Percentiles rank a stretch among this genome's conserved stretches.
These are phyloP conservation scores for Trematomus loennbergii DNA, from an alignment of 2,113 vertebrate genomes.

Conservation along the genomic window DNA sequence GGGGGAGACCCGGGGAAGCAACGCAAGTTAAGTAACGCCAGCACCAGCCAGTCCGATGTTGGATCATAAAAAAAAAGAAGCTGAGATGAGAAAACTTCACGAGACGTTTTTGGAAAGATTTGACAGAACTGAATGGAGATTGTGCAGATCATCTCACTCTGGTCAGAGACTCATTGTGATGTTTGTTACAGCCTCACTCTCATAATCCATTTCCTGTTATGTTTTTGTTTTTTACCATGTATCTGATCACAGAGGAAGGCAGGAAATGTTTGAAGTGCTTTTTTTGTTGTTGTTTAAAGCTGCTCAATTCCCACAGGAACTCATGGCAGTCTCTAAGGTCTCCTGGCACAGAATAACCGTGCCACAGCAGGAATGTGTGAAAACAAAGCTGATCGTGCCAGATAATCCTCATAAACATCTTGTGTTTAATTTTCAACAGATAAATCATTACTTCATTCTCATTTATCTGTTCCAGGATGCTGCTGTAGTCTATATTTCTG, in stretches of 20 bases:
- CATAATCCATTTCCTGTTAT: conserved; percentile 39
- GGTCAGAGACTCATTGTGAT: background rate
- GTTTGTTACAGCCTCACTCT: conserved; percentile 21
- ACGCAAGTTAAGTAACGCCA: conserved; percentile 78
- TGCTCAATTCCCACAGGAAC: conserved; percentile 57
- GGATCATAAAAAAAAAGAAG: conserved; percentile 65
- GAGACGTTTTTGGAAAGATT: conserved; percentile 1
- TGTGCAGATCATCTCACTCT: conserved; percentile 1
- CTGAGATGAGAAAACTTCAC: background rate
- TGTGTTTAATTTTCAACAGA: conserved; percentile 10
- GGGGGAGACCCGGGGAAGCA: conserved; percentile 52
- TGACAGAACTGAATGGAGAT: conserved; percentile 32
- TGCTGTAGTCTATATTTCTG: conserved; percentile 28
- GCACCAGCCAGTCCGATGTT: conserved; percentile 92
- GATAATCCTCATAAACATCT: conserved; percentile 12
- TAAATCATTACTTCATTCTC: background rate
- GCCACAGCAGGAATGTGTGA: conserved; percentile 43
- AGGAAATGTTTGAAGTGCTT: conserved; percentile 54
- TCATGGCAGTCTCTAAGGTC: conserved; percentile 21
- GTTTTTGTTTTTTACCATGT: background rate
- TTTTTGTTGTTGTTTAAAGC: conserved; percentile 4
- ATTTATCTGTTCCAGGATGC: conserved; percentile 37
- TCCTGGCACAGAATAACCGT: background rate
- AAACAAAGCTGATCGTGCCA: conserved; percentile 31
- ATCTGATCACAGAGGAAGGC: conserved; percentile 37